These are phyloP conservation scores for Stichodactyla mertensii DNA, from an alignment of 64 coral and sea anemone species.

Conservation along the genomic window DNA sequence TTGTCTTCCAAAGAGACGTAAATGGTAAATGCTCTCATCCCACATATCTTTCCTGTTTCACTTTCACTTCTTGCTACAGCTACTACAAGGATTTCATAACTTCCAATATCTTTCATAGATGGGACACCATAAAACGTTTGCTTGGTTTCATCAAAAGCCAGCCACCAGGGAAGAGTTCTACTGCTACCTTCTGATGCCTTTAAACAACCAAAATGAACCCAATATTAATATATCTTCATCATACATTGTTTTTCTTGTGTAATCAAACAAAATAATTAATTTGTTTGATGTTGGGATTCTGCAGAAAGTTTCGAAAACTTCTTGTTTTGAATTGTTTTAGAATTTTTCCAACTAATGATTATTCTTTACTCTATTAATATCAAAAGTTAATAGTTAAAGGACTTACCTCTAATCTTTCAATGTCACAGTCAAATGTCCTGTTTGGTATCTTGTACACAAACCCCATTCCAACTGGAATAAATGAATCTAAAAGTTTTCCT, in stretches of 20 bases:
- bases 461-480: conserved; percentile 46
- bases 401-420: conserved; percentile 79
- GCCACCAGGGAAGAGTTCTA: conserved; percentile 76
- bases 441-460: conserved; percentile 71
- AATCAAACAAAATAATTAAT: too few species aligned
- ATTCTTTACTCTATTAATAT: not conserved
- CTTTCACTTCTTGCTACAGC: conserved; percentile 42
- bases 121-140: conserved; percentile 67
- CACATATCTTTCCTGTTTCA: conserved; percentile 58
- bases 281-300: too few species aligned
- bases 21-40: conserved; percentile 60
- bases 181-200: conserved; percentile 65
- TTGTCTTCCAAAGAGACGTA: conserved; percentile 26
- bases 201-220: not conserved
- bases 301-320: too few species aligned
- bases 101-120: conserved; percentile 57
- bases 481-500: conserved; percentile 29
- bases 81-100: conserved; percentile 62
- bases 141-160: conserved; percentile 47
- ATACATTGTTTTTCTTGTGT: not conserved
- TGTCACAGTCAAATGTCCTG: conserved; percentile 58
- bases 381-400: not conserved
- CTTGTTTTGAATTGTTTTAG: too few species aligned
- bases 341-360: not conserved
- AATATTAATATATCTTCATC: not conserved